Percentiles rank a stretch among this genome's conserved stretches.
Evolutionary conservation across 2,888 invertebrate species (phyloP).

Genomic region (Aphelenchoides bicaudatus): DNA sequence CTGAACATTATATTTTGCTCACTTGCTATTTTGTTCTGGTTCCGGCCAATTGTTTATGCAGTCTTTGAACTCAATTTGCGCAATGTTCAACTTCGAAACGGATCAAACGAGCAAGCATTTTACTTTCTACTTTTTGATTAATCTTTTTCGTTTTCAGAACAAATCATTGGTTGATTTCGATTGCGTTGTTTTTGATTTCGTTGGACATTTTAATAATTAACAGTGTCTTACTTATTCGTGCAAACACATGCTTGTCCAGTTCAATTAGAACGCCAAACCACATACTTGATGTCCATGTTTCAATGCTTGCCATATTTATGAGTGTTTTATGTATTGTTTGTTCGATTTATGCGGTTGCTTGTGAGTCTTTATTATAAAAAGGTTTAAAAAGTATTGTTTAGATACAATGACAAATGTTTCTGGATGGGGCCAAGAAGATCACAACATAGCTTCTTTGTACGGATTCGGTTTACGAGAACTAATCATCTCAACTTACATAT

Average conservation of each 20-base stretch:
- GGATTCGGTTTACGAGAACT: constrained; percentile 31
- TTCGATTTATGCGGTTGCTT: constrained; percentile 24
- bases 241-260: constrained; percentile 19
- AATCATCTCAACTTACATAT: constrained; percentile 22
- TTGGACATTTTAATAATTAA: constrained; percentile 31
- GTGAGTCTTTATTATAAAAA: too few species aligned
- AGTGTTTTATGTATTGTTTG: constrained; percentile 10
- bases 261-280: constrained; percentile 13
- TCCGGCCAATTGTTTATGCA: constrained; percentile 29
- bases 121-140: not conserved
- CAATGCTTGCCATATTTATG: constrained; percentile 26
- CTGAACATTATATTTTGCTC: constrained; percentile 30
- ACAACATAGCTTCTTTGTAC: constrained; percentile 28
- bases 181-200: constrained; percentile 22
- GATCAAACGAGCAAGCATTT: not conserved
- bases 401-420: constrained; percentile 8
- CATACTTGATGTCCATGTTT: constrained; percentile 23
- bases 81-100: constrained; percentile 29
- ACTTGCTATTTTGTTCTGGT: constrained; percentile 31
- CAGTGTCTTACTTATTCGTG: constrained; percentile 21
- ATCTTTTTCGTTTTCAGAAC: constrained; percentile 17
- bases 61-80: constrained; percentile 34
- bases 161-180: constrained; percentile 26
- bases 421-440: not conserved
- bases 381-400: too few species aligned